Evolutionary conservation across 1,140 invertebrate genomes (phyloP).

Genomic region (Diorhabda carinulata): DNA sequence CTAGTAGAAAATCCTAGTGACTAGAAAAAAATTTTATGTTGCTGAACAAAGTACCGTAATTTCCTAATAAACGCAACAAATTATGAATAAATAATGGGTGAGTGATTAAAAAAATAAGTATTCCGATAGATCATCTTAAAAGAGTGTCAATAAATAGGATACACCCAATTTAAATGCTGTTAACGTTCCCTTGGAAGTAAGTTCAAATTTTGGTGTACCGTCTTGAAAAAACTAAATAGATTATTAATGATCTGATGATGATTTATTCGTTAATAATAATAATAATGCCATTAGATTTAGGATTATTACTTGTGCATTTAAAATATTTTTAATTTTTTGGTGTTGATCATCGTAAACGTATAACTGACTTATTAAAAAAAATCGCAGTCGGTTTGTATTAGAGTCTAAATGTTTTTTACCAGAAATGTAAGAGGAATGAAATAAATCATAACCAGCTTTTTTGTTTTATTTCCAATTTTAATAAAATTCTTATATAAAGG

Average conservation of each 20-base stretch:
- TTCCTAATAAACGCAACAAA: too few species aligned
- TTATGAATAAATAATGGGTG: too few species aligned
- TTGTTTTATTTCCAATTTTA: background rate
- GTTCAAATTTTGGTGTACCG: background rate
- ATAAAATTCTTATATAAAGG: too few species aligned
- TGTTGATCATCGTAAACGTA: constrained; percentile 4
- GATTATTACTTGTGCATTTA: constrained; percentile 28
- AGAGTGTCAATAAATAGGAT: too few species aligned
- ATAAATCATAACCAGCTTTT: constrained; percentile 5
- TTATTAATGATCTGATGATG: constrained; percentile 8
- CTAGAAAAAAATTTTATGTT: too few species aligned
- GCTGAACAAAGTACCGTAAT: too few species aligned
- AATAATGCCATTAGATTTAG: constrained; percentile 27
- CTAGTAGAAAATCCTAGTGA: too few species aligned
- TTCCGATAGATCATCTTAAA: too few species aligned
- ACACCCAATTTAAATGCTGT: too few species aligned
- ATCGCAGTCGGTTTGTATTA: constrained; percentile 1
- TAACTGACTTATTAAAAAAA: background rate
- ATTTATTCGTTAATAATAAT: constrained; percentile 4
- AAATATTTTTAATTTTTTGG: constrained; percentile 26
- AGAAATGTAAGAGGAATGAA: constrained; percentile 7
- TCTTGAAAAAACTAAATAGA: constrained; percentile 7
- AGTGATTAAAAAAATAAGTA: too few species aligned
- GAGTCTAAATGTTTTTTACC: constrained; percentile 15
- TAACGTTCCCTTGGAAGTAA: too few species aligned